Evolutionary conservation across 2,113 vertebrate species (phyloP), one percentile per base, ranked within the genome.

Genomic region (Saguinus imperator): DNA sequence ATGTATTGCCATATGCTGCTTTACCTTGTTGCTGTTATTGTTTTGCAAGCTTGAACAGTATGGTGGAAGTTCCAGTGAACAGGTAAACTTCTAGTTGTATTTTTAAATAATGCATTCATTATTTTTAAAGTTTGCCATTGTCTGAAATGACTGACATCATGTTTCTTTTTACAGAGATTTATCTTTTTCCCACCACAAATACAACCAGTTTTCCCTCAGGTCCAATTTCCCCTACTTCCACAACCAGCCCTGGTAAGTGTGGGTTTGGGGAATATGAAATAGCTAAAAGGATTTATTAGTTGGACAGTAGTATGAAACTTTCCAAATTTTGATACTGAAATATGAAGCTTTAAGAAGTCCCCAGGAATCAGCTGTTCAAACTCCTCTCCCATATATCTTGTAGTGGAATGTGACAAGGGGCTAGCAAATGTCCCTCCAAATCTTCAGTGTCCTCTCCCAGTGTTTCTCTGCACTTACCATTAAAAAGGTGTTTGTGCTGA

Each of bases 101-200:
- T 86, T 96, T 66, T 50, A 91, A 93, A 87, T 25, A 16, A 50
- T 8, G 48, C 1, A 1, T 70, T 86, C 20, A 43, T 80, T 52
- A 45, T 73, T 96, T 80, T 80, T 3, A 86, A 91, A 87, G 77
- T 79, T 27, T 89, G 25, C 18, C 76, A 6, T 1, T 45, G 20
- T 52, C 55, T 86, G 45, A 35, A 87, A 76, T 68, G 12, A 72
- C 48, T 89, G 40, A 87, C 82, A 20, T 55, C 1, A 1, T 64
- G 55, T 81, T 93, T 96, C 92, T 87, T 76, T 81, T 79, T 35
- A 40, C 61, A 98, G 97, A 97, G 68, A 93, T 89, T 96, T 83
- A 91, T 68, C 61, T 93, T 96, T 40, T 93, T 81, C 70, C 75
- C 55, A 66, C 64, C 50, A 11, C 96, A 83, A 96, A 76, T 75